Base-by-base conservation (phyloP, 2,888 invertebrate species). In the Chouioia cunea region DNA sequence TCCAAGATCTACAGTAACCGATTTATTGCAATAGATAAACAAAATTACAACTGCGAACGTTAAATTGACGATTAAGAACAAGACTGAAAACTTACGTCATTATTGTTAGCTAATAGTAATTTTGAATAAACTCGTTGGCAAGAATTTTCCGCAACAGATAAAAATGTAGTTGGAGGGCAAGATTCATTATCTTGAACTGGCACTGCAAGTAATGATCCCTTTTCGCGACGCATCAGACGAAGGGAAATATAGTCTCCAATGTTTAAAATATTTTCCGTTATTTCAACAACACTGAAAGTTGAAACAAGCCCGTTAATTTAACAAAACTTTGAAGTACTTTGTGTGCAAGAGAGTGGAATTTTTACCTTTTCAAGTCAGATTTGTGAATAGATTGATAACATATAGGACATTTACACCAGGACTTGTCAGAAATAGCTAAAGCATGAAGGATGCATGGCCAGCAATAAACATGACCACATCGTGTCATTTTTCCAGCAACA, bases 371-470 rank as follows among this genome's bases (percentile, higher is more conserved):
- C 77, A 98, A 89, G 81, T 97, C 95, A 47, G 90, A 87, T 71
- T 91, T 92, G 74, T 93, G 90, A n/a, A 74, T 46, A 0, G 92
- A 89, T 79, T 96, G 94, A 77, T 92, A 93, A 85, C 98, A 99
- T 75, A 99, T 97, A 0, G 98, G 98, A 85, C 98, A 98, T 81
- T 93, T 93, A 44, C 92, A 88, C 88, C 93, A 93, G 23, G 91
- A 87, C 81, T 93, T 92, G 78, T 97, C 97, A 63, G 93, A 93
- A 2, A 97, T 87, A 0, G 94, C 92, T 52, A 96, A 89, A 83
- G 97, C 97, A 85, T 97, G 97, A 58, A 99, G 89, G 78, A 97
- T 91, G 82, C 98, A 99, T 0, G 97, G 90, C 97, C 96, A 98
- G 86, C 98, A 99, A 86, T 94, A 97, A 74, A 96, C 93, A 83